Percentiles rank a stretch among this genome's conserved stretches.
phyloP scores from a whole-genome alignment of 2,797 vertebrate species.

The Chelon labrosus region DNA sequence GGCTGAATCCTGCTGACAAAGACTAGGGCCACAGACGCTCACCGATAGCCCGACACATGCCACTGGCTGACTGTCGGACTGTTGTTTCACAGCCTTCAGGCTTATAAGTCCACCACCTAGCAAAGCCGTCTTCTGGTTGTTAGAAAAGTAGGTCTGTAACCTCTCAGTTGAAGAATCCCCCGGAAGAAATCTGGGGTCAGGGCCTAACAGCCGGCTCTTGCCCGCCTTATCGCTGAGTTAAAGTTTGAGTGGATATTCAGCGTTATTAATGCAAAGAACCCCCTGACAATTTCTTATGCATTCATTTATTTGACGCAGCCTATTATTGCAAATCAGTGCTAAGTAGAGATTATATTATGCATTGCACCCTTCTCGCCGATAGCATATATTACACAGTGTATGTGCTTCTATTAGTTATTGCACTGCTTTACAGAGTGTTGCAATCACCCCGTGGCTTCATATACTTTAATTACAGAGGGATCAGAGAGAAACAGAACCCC shows the following conservation, averaged over 20 bases:
- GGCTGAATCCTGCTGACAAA: too few species aligned
- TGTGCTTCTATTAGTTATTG: constrained; percentile 18
- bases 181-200: neutral
- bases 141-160: neutral
- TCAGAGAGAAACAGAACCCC: constrained; percentile 36
- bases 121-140: neutral
- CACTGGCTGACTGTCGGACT: too few species aligned
- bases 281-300: neutral
- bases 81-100: too few species aligned
- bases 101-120: neutral
- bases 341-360: constrained; percentile 2
- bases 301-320: neutral
- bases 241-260: neutral
- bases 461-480: constrained; percentile 46
- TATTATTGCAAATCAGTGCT: neutral
- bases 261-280: neutral
- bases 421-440: constrained; percentile 9
- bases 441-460: constrained; percentile 35
- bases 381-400: neutral
- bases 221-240: neutral
- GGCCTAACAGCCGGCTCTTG: neutral
- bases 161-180: neutral
- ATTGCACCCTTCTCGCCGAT: constrained; percentile 9
- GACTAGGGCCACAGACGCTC: too few species aligned
- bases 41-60: too few species aligned